phyloP scores from a whole-genome alignment of 2,113 vertebrate species.

The Struthidea cinerea region DNA sequence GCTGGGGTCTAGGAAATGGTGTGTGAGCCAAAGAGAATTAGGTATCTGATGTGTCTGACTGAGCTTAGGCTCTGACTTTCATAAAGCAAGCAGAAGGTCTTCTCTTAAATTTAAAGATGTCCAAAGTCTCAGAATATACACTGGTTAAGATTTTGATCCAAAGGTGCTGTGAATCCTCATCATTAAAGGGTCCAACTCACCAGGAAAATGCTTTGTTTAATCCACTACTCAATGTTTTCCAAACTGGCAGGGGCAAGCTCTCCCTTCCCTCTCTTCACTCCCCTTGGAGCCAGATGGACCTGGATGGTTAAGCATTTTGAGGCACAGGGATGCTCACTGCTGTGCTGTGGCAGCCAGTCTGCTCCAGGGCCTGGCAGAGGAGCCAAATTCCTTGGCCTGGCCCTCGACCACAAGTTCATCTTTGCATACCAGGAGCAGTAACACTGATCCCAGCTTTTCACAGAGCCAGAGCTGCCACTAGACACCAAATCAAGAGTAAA shows the following conservation, averaged over 20 bases:
- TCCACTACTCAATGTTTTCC: not conserved
- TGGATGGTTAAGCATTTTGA: not conserved
- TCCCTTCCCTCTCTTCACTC: not conserved
- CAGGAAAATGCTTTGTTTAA: not conserved
- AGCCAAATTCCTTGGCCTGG: slow-evolving; percentile 26
- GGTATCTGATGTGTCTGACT: not conserved
- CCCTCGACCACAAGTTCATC: not conserved
- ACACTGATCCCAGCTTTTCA: not conserved
- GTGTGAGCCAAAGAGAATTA: not conserved
- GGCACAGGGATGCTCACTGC: not conserved
- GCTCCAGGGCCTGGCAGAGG: not conserved
- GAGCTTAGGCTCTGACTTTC: not conserved
- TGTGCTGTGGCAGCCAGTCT: not conserved
- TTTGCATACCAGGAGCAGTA: not conserved
- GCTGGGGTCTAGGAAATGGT: not conserved
- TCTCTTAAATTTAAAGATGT: not conserved
- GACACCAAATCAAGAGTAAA: not conserved
- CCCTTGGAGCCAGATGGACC: not conserved
- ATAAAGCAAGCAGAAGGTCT: not conserved
- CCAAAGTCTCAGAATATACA: not conserved
- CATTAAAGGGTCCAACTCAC: not conserved
- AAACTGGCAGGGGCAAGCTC: not conserved
- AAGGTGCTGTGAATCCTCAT: not conserved
- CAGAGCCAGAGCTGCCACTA: not conserved
- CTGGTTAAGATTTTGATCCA: not conserved